These are phyloP conservation scores for Nyctalus aviator DNA, from an alignment of 2,797 vertebrate species.

Conservation along the genomic window DNA sequence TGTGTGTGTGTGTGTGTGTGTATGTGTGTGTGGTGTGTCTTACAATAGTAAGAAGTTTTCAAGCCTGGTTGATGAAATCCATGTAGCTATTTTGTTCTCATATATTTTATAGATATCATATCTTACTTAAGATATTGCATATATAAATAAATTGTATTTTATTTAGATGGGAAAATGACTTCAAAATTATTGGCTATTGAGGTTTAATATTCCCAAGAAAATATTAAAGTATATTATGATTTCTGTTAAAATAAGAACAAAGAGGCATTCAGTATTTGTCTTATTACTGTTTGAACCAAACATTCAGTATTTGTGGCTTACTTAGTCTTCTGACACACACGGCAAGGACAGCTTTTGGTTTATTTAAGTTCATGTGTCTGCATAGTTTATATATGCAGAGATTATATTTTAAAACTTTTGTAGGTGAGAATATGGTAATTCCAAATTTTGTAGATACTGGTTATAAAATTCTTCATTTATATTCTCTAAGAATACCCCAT, in stretches of 20 bases:
- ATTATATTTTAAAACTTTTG: conserved; percentile 36
- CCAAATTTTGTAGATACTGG: background rate
- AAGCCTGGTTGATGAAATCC: background rate
- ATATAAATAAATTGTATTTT: conserved; percentile 1
- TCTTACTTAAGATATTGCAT: background rate
- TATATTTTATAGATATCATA: background rate
- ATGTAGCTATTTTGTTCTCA: background rate
- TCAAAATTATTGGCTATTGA: conserved; percentile 24
- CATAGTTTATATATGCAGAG: conserved; percentile 43
- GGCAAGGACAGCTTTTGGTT: background rate
- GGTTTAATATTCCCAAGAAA: background rate
- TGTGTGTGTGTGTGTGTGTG: no score
- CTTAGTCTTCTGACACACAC: conserved; percentile 25
- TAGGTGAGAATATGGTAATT: background rate
- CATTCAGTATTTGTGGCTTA: conserved; percentile 11
- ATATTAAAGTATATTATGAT: conserved; percentile 18
- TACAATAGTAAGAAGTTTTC: conserved; percentile 31
- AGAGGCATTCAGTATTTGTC: conserved; percentile 4
- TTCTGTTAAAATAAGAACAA: conserved; percentile 45
- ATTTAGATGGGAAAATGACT: conserved; percentile 18
- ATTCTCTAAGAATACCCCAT: conserved; percentile 25
- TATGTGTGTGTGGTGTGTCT: background rate
- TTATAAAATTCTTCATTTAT: conserved; percentile 48
- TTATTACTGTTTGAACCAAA: conserved; percentile 37
- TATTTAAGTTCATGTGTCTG: background rate